phyloP scores from a whole-genome alignment of 2,797 vertebrate species.

The Phoebastria nigripes region DNA sequence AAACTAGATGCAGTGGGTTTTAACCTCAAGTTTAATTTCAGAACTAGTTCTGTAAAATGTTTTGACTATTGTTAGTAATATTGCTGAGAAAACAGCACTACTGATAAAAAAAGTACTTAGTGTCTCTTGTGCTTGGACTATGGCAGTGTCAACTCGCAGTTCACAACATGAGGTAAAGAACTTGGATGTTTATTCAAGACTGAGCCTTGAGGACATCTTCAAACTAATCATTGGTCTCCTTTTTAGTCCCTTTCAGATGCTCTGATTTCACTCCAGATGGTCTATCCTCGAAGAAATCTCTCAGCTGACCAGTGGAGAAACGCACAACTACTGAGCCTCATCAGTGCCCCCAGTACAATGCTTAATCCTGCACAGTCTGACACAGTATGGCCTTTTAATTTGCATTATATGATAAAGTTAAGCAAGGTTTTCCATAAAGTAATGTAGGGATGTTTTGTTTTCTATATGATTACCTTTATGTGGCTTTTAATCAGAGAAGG shows the following conservation, averaged over 20 bases:
- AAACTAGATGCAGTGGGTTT: neutral
- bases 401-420: neutral
- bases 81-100: neutral
- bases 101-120: neutral
- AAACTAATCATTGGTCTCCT: neutral
- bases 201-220: neutral
- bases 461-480: neutral
- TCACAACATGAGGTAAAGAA: neutral
- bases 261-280: slow-evolving; percentile 95
- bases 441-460: neutral
- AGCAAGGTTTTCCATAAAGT: neutral
- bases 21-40: neutral
- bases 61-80: neutral
- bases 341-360: slow-evolving; percentile 97
- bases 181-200: neutral
- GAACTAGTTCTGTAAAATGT: neutral
- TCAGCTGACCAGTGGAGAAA: slow-evolving; percentile 99
- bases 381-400: slow-evolving; percentile 79
- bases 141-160: neutral
- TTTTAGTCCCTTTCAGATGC: slow-evolving; percentile 93
- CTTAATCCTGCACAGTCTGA: slow-evolving; percentile 98
- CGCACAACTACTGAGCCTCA: slow-evolving; percentile 94
- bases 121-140: neutral
- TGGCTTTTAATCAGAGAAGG: neutral
- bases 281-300: slow-evolving; percentile 95